Evolutionary conservation across 2,888 invertebrate species (phyloP).

Genomic region (Trachelus tabidus): DNA sequence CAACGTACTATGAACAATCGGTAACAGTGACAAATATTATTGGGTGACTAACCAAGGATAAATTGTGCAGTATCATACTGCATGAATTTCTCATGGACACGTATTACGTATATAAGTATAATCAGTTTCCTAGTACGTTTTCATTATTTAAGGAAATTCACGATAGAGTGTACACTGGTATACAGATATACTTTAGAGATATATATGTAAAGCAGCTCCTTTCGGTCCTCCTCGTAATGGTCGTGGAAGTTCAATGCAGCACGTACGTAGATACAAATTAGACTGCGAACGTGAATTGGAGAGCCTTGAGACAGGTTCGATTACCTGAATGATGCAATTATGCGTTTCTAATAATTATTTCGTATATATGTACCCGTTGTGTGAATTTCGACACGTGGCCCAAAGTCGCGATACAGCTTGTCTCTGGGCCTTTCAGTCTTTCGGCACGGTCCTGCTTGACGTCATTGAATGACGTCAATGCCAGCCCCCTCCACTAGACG

Average conservation of each 20-base stretch:
- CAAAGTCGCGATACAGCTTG: not conserved
- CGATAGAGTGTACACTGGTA: not conserved
- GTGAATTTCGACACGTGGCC: not conserved
- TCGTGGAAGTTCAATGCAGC: not conserved
- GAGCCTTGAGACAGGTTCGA: not conserved
- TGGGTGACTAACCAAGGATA: not conserved
- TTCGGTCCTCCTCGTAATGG: not conserved
- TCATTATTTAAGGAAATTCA: not conserved
- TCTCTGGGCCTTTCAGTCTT: constrained; percentile 32
- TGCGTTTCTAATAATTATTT: not conserved
- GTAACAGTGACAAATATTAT: not conserved
- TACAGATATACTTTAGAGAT: not conserved
- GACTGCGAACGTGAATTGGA: not conserved
- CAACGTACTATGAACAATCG: not conserved
- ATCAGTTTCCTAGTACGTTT: not conserved
- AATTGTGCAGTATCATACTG: not conserved
- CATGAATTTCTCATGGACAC: not conserved
- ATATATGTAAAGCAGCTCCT: not conserved
- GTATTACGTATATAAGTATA: not conserved
- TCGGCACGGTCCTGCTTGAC: constrained; percentile 58
- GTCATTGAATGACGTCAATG: constrained; percentile 61
- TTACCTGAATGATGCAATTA: not conserved
- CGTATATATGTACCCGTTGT: not conserved
- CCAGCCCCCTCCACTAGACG: constrained; percentile 37
- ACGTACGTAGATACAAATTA: not conserved